These are phyloP conservation scores for Aphidius colemani DNA, from an alignment of 2,888 invertebrate species.

Conservation along the genomic window DNA sequence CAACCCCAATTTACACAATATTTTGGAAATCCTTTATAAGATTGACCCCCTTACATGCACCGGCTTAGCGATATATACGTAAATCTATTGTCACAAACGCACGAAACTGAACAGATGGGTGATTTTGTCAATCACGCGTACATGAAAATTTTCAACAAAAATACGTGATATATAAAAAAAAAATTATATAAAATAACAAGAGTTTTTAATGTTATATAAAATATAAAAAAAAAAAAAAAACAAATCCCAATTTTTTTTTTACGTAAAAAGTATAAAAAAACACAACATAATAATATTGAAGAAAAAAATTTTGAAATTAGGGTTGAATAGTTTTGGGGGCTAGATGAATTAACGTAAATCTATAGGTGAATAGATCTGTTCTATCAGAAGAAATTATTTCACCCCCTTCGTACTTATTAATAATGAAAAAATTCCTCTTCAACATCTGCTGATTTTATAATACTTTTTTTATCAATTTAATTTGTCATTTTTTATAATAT, in stretches of 20 bases:
- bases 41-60: constrained; percentile 35
- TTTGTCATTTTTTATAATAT: constrained; percentile 3
- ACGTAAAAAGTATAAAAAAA: constrained; percentile 24
- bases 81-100: constrained; percentile 40
- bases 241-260: constrained; percentile 42
- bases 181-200: constrained; percentile 1
- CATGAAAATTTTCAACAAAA: constrained; percentile 20
- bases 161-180: constrained; percentile 30
- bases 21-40: constrained; percentile 60
- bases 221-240: constrained; percentile 20
- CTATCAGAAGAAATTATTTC: constrained; percentile 30
- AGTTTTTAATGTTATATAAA: neutral
- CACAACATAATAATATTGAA: too few species aligned
- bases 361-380: constrained; percentile 33
- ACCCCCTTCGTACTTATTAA: constrained; percentile 1
- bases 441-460: neutral
- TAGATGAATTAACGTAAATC: constrained; percentile 39
- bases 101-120: constrained; percentile 46
- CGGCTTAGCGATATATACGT: constrained; percentile 40
- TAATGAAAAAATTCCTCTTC: too few species aligned
- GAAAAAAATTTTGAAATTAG: constrained; percentile 50
- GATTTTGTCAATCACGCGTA: constrained; percentile 24
- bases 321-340: constrained; percentile 41
- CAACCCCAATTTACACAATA: constrained; percentile 59
- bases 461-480: constrained; percentile 4